Evolutionary conservation across 2,113 vertebrate species (phyloP).

Genomic region (Seriola dumerili): DNA sequence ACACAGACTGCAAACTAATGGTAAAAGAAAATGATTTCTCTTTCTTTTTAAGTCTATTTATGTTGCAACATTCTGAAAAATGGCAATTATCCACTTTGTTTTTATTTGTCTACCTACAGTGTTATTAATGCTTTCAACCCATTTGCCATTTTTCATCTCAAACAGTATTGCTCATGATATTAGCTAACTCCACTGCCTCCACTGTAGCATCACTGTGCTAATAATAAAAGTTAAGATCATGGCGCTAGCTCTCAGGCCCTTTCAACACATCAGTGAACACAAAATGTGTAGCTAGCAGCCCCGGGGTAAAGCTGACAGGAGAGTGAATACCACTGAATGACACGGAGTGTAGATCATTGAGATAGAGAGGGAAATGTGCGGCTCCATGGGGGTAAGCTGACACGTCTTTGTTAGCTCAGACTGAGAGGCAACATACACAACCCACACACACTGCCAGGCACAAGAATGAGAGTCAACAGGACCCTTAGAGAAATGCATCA

Average conservation of each 20-base stretch:
- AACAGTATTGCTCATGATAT: not conserved
- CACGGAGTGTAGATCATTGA: conserved; percentile 53
- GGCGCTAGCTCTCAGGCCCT: not conserved
- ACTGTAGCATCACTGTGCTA: conserved; percentile 11
- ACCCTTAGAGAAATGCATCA: conserved; percentile 36
- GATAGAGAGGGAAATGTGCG: conserved; percentile 42
- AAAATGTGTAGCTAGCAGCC: conserved; percentile 46
- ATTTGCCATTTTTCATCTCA: not conserved
- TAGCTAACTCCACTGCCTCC: not conserved
- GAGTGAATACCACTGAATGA: conserved; percentile 66
- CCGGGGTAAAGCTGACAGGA: conserved; percentile 50
- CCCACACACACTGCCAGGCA: conserved; percentile 25
- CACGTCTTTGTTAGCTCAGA: conserved; percentile 62
- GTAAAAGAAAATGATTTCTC: not conserved
- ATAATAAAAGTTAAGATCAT: conserved; percentile 39
- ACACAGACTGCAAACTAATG: not conserved
- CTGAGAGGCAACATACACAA: conserved; percentile 43
- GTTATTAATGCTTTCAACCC: not conserved
- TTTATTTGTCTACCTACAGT: not conserved
- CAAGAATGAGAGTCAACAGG: conserved; percentile 11
- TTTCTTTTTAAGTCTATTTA: not conserved
- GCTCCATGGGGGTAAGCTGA: conserved; percentile 45
- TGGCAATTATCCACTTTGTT: not conserved
- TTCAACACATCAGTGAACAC: conserved; percentile 61
- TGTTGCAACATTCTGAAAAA: not conserved